Evolutionary conservation across 2,113 vertebrate species (phyloP).

Genomic region (Blennius ocellaris): DNA sequence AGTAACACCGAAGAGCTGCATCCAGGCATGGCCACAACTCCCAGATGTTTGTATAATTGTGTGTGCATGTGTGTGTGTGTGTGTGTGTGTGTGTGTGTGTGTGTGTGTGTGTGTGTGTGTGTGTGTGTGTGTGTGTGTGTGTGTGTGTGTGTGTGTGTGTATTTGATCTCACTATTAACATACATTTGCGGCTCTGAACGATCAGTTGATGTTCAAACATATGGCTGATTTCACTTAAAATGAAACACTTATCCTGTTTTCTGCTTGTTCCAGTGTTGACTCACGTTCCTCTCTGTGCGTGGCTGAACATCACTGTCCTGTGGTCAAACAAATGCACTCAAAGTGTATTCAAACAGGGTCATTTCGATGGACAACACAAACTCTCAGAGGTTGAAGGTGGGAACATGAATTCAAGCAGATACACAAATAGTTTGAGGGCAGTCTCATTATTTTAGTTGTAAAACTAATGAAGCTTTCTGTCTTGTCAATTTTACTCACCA

Average conservation of each 20-base stretch:
- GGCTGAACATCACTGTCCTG: constrained; percentile 16
- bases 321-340: constrained; percentile 16
- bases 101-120: constrained; percentile 7
- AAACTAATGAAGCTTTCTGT: too few relatives aligned
- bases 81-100: neutral
- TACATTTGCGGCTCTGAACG: constrained; percentile 35
- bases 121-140: neutral
- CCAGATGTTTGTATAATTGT: constrained; percentile 38
- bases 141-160: neutral
- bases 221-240: constrained; percentile 41
- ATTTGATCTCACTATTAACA: constrained; percentile 45
- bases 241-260: constrained; percentile 32
- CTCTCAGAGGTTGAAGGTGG: neutral
- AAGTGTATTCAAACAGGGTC: constrained; percentile 26
- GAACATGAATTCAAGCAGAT: neutral
- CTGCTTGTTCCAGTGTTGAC: neutral
- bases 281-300: neutral
- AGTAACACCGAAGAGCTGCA: constrained; percentile 76
- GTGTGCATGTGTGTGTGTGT: constrained; percentile 14
- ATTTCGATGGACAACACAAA: neutral
- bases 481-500: too few relatives aligned
- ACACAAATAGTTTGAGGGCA: too few relatives aligned
- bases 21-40: constrained; percentile 69
- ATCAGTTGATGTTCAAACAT: constrained; percentile 19
- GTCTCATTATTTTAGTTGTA: too few relatives aligned